Base-by-base conservation (phyloP, 2,888 invertebrate species). In the Hetaerina titia region DNA sequence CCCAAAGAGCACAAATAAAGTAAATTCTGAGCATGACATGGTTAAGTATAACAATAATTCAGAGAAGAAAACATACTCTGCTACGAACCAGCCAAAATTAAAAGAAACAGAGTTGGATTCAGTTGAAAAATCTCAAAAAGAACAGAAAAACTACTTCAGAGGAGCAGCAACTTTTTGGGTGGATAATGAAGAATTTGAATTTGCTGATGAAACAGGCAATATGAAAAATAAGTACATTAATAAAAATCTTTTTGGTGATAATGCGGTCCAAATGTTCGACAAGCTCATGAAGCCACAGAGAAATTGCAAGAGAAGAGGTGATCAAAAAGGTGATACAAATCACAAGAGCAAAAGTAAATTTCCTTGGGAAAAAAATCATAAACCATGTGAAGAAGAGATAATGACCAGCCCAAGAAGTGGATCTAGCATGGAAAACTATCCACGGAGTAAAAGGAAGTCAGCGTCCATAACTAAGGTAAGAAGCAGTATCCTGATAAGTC, bases 191-290 rank as follows among this genome's bases (percentile, higher is more conserved):
- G 74, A 74, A 74, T 74, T 74, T 9, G 89, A 88, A 56, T 7
- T 45, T 31, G 25, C n/a, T n/a, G 22, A 69, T 22, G 56, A 25
- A 69, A 56, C 56, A 6, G 69, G n/a, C 1, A 90, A 63, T 90
- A 19, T 45, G 19, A 90, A 63, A 56, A 92, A 92, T n/a, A 92
- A 56, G 56, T 92, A 92, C 56, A 22, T 69, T 11, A 19, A 92
- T n/a, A 92, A 92, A 57, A 92, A 74, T 57, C 92, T 92, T 92
- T 92, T 92, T 69, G 69, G 64, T 15, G 69, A 57, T 5, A 22
- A 92, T 22, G n/a, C 8, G 0, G 19, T 64, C 11, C 17, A 17
- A 22, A 56, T 56, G 92, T n/a, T 69, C 69, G 92, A 56, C 19
- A 69, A n/a, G 8, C 15, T 74, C 11, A 69, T 17, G 22, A 45